Evolutionary conservation across 1,140 invertebrate genomes (phyloP), one percentile per base, ranked within the genome.

Genomic region (Triops longicaudatus): DNA sequence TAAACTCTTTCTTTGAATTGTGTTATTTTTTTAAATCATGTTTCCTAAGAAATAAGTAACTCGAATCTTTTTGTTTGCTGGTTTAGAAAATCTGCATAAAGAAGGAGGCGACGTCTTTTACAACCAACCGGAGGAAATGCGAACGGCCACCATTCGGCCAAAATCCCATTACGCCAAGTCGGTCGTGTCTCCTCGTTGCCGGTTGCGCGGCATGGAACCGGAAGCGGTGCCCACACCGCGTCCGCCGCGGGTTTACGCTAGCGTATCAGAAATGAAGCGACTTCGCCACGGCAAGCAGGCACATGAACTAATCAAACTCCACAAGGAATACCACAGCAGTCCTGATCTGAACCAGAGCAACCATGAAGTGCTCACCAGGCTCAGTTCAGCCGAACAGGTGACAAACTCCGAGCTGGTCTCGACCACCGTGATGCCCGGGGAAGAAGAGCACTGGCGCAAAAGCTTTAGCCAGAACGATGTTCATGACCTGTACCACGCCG

Each of bases 241-340:
- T 63, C 50, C 88, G 31, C 86, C 88, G 1, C 87, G 91, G 81
- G 94, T 97, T 28, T 97, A 97, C 85, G 92, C 93, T 72, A 97
- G 94, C 83, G 94, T 97, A 73, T 93, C 95, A 0, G 94, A 97
- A 84, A 97, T 97, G 95, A 97, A 97, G 85, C 88, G 93, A 42
- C 44, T 75, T 79, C 73, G 78, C 75, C 74, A 79, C 72, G 79
- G 28, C 31, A 41, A 31, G n/a, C 77, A 81, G 80, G 81, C 81
- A 73, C 78, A 11, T 44, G 77, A 80, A 42, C 76, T 80, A 14
- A 78, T 77, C 71, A 80, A 78, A 80, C 86, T 95, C 17, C 91
- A 94, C 79, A 88, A 94, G 76, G 91, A 92, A 78, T 96, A 95
- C 85, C 93, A 95, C 83, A 94, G 92, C 74, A 95, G 93, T 27